Evolutionary conservation across 2,113 vertebrate genomes (phyloP).

Genomic region (Columba livia): DNA sequence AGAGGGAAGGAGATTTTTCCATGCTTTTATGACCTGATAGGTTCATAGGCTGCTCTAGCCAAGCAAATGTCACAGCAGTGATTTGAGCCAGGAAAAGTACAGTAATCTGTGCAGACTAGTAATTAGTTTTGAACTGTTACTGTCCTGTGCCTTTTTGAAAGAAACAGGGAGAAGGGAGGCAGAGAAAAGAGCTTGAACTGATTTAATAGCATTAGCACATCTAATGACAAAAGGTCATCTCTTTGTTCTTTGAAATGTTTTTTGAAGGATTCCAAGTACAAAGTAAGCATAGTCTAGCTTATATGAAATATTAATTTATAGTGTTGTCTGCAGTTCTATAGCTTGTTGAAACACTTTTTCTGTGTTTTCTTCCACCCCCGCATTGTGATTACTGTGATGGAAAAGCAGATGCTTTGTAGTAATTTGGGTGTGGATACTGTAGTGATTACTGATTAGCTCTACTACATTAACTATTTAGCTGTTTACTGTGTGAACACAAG

Average conservation of each 20-base stretch:
- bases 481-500: not conserved
- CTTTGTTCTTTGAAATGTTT: not conserved
- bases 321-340: not conserved
- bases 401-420: not conserved
- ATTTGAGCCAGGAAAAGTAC: not conserved
- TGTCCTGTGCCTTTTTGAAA: not conserved
- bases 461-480: not conserved
- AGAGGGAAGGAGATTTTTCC: not conserved
- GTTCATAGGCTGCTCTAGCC: not conserved
- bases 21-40: not conserved
- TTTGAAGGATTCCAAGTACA: not conserved
- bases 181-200: not conserved
- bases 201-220: not conserved
- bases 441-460: not conserved
- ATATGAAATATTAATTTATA: not conserved
- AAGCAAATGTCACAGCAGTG: not conserved
- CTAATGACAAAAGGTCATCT: not conserved
- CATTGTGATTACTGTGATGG: rapidly evolving
- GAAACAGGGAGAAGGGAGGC: not conserved
- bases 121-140: not conserved
- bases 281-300: not conserved
- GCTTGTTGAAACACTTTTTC: not conserved
- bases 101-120: not conserved
- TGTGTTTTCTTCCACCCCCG: not conserved
- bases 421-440: not conserved